Evolutionary conservation across 2,888 invertebrate genomes (phyloP).

Genomic region (Entomobrya multifasciata): DNA sequence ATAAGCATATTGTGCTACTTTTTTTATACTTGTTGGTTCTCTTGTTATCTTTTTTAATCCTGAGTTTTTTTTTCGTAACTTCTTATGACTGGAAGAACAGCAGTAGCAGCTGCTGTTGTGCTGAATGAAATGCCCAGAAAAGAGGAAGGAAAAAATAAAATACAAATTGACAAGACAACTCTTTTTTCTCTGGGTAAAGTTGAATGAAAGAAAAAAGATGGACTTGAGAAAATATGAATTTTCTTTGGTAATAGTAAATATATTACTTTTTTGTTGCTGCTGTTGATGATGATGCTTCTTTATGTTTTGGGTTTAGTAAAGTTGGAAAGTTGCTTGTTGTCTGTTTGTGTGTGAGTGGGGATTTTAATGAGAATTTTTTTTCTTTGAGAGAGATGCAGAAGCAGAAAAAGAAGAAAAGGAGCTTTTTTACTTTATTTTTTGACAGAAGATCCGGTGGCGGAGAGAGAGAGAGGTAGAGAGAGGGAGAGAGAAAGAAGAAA

Average conservation of each 20-base stretch:
- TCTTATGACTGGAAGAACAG: too few relatives aligned
- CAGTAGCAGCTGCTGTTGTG: too few relatives aligned
- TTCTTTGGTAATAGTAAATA: slow-evolving; percentile 7
- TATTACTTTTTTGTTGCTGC: slow-evolving; percentile 29
- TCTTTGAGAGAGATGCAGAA: background rate
- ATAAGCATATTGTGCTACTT: too few relatives aligned
- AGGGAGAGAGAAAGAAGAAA: background rate
- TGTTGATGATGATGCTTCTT: background rate
- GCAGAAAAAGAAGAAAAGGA: slow-evolving; percentile 12
- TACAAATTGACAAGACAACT: slow-evolving; percentile 24
- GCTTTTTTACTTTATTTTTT: background rate
- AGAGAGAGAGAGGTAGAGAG: background rate
- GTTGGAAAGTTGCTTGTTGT: background rate
- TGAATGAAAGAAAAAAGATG: background rate
- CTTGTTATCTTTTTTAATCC: too few relatives aligned
- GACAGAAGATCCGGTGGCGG: slow-evolving; percentile 17
- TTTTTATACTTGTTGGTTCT: too few relatives aligned
- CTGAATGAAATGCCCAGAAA: slow-evolving; percentile 37
- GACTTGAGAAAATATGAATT: slow-evolving; percentile 16
- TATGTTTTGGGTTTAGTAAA: too few relatives aligned
- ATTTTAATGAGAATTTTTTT: slow-evolving; percentile 45
- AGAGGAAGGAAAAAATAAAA: background rate
- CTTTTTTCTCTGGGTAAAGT: background rate
- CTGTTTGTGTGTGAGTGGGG: background rate
- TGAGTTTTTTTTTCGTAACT: too few relatives aligned